phyloP scores from a whole-genome alignment of 2,888 invertebrate species.

The Spialia ferax region DNA sequence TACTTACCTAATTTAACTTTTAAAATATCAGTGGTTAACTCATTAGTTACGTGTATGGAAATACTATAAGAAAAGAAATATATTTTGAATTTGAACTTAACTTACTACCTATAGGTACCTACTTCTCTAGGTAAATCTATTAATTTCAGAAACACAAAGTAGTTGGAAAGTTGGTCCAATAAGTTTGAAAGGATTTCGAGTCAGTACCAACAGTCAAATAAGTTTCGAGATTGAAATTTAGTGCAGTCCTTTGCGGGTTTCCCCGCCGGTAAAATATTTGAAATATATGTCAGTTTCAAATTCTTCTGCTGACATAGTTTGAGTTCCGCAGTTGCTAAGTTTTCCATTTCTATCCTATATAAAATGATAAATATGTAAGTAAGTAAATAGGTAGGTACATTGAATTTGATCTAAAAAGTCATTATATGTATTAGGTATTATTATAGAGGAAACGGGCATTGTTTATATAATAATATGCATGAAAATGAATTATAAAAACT shows the following conservation, averaged over 20 bases:
- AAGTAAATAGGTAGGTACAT: too few relatives aligned
- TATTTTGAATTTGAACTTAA: too few relatives aligned
- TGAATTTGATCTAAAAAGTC: too few relatives aligned
- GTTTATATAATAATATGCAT: too few relatives aligned
- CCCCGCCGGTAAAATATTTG: conserved; percentile 35
- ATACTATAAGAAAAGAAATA: too few relatives aligned
- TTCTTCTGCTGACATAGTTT: conserved; percentile 12
- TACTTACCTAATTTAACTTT: too few relatives aligned
- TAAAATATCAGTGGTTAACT: too few relatives aligned
- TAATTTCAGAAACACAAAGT: conserved; percentile 48
- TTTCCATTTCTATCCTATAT: not conserved
- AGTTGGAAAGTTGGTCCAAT: conserved; percentile 57
- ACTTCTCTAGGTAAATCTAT: conserved; percentile 40
- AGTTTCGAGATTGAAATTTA: conserved; percentile 63
- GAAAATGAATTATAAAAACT: not conserved
- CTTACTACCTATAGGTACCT: not conserved
- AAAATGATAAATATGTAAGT: not conserved
- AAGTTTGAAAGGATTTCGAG: conserved; percentile 65
- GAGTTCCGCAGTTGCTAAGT: not conserved
- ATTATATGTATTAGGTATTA: not conserved
- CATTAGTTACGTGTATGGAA: too few relatives aligned
- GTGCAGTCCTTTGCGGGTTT: conserved; percentile 52
- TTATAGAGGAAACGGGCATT: not conserved
- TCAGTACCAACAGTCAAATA: conserved; percentile 59
- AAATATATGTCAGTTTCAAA: conserved; percentile 35